Evolutionary conservation across 2,888 invertebrate species (phyloP), one percentile per base, ranked within the genome.

Genomic region (Coronaproctus castanopsis): DNA sequence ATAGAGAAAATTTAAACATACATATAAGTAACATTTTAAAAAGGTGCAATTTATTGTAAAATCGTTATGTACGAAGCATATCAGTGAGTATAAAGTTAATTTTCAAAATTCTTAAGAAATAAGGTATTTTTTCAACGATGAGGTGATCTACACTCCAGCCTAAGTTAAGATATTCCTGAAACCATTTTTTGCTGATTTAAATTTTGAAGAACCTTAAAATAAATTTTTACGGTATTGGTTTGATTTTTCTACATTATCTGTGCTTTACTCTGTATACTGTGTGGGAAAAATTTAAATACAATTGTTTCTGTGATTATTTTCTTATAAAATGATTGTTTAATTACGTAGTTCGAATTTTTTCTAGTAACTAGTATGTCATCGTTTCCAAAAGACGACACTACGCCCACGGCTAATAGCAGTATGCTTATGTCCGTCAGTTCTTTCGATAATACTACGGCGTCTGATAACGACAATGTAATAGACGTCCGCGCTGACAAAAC

Each of bases 331-430:
- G 21, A 8, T 8, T 54, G 20, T 54, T 20, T 10, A 54, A 55
- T 19, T 10, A n/a, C 1, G 24, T 57, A 23, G 10, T 18, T 14
- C 3, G 5, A 52, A 23, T 23, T 21, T 21, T 56, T 10, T 49
- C 10, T 21, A 59, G 59, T 49, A 20, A 36, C 59, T 18, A 59
- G 59, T 56, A 56, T 59, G 21, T 19, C 52, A 55, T 59, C 59
- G 2, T 59, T 59, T 48, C 59, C 59, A 8, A 55, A 52, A 59
- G 59, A 59, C 3, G 59, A 59, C 36, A 21, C 24, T 21, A 59
- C 59, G 48, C 59, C 59, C 19, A 59, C 59, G n/a, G 50, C 55
- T 2, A 50, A 55, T 22, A 56, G 59, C 56, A 55, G 59, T 59
- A 56, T 52, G 24, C 55, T 55, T 24, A 52, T 52, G 55, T 59